phyloP scores from a whole-genome alignment of 2,797 vertebrate genomes.

The Luscinia luscinia region DNA sequence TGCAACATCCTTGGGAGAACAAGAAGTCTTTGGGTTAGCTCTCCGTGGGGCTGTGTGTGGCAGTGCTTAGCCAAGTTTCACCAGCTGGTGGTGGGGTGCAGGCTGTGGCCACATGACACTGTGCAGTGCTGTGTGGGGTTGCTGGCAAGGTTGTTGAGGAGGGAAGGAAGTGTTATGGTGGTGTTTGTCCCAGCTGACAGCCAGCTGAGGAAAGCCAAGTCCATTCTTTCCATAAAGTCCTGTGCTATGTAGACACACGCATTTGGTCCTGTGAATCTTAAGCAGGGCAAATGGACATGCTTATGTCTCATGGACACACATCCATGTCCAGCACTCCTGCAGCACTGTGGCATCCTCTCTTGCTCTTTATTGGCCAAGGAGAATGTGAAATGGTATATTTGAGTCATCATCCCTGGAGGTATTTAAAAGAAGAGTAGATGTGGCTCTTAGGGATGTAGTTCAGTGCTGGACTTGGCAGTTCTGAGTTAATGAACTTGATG shows the following conservation, averaged over 20 bases:
- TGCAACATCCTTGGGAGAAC: background rate
- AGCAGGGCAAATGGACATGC: fast-evolving
- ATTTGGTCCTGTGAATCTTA: background rate
- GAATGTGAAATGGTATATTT: background rate
- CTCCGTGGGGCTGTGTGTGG: background rate
- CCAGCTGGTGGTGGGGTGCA: background rate
- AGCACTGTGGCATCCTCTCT: background rate
- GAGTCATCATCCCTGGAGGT: background rate
- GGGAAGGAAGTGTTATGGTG: too few species aligned
- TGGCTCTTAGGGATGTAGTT: background rate
- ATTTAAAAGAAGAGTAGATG: background rate
- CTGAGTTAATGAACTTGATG: background rate
- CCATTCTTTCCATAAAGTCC: background rate
- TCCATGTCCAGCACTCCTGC: background rate
- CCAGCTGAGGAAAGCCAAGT: background rate
- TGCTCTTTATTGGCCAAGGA: background rate
- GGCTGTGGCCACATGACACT: background rate
- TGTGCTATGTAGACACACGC: background rate
- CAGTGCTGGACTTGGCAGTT: background rate
- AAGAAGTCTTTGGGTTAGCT: background rate
- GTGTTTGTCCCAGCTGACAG: background rate
- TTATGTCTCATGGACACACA: background rate
- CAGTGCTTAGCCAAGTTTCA: background rate
- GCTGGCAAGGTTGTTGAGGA: background rate
- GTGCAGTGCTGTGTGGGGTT: background rate